A percentile compares a stretch with the other conserved stretches of the same genome.
Conservation (phyloP, 2,888 invertebrate genomes). For the Branchellion lobata region DNA sequence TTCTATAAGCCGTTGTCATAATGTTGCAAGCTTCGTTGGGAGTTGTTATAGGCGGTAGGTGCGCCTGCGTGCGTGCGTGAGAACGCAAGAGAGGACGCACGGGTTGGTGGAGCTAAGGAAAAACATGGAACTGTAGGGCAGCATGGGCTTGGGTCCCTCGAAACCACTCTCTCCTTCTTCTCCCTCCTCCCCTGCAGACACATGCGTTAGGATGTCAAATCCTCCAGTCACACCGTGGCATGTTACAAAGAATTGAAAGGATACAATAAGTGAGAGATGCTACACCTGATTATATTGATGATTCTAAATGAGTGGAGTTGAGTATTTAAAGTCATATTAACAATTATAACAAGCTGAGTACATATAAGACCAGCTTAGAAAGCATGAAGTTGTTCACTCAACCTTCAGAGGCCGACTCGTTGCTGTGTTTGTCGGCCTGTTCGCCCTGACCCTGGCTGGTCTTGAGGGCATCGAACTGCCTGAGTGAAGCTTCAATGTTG, state of each 20-base stretch:
- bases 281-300: too few species aligned
- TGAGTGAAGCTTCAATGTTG: constrained; percentile 39
- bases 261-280: background rate
- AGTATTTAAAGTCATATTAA: too few species aligned
- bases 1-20: background rate
- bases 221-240: background rate
- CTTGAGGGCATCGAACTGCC: constrained; percentile 27
- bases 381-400: too few species aligned
- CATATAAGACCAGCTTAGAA: too few species aligned
- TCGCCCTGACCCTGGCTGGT: background rate
- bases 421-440: constrained; percentile 27
- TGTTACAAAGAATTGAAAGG: background rate
- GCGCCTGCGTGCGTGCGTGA: too few species aligned
- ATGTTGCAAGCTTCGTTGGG: too few species aligned
- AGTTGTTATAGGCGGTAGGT: too few species aligned
- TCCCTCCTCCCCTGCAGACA: background rate
- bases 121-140: constrained; percentile 99
- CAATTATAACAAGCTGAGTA: too few species aligned
- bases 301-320: too few species aligned
- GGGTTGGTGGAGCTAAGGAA: constrained; percentile 98
- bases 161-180: constrained; percentile 23
- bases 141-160: constrained; percentile 87
- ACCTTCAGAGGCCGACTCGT: constrained; percentile 34
- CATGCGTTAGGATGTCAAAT: background rate
- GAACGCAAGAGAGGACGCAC: constrained; percentile 76